Evolutionary conservation across 2,797 vertebrate species (phyloP).

Genomic region (Trematocara caparti): DNA sequence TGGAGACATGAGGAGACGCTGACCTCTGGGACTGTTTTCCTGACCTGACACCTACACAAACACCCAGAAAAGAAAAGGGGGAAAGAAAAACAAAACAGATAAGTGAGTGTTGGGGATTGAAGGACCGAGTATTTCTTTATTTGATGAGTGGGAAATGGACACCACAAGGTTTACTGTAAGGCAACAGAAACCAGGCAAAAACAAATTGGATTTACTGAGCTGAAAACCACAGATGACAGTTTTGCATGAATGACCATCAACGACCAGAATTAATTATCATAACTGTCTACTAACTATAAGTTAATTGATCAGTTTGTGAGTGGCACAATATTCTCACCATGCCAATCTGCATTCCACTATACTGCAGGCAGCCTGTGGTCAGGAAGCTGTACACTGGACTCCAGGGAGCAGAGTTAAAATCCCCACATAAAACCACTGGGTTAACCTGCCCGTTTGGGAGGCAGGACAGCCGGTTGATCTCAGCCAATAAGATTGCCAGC

Average conservation of each 20-base stretch:
- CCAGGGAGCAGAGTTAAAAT: conserved; percentile 92
- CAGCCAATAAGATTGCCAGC: conserved; percentile 90
- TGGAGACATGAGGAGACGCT: conserved; percentile 83
- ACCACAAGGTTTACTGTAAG: not conserved
- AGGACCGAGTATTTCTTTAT: not conserved
- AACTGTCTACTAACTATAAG: not conserved
- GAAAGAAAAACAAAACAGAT: not conserved
- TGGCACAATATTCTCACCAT: conserved; percentile 68
- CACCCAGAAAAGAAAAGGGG: not conserved
- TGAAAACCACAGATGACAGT: not conserved
- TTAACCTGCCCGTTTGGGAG: conserved; percentile 75
- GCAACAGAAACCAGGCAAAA: not conserved
- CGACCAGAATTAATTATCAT: not conserved
- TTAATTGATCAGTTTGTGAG: not conserved
- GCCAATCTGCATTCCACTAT: conserved; percentile 81
- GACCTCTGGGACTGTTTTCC: conserved; percentile 80
- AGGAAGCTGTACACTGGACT: conserved; percentile 92
- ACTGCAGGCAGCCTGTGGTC: conserved; percentile 84
- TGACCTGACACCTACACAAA: conserved; percentile 88
- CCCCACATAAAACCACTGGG: conserved; percentile 90
- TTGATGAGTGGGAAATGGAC: not conserved
- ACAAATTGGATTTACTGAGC: not conserved
- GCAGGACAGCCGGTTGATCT: conserved; percentile 80
- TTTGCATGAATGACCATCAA: not conserved
- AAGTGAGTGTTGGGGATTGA: not conserved